phyloP scores from a whole-genome alignment of 2,113 vertebrate species.

The Oxyruncus cristatus region DNA sequence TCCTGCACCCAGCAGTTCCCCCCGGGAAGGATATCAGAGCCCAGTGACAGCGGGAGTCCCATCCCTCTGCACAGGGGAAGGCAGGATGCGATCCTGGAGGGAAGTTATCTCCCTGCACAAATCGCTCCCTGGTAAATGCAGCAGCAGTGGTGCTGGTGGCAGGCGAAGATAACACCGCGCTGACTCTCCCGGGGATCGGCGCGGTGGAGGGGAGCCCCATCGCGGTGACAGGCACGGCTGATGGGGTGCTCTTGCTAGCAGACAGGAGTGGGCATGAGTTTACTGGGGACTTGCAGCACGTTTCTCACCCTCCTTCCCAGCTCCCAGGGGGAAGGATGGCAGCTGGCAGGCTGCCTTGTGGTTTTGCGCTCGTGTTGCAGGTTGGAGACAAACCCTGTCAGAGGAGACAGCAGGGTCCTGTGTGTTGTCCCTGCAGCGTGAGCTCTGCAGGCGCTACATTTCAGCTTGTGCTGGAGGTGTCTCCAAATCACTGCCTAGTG shows the following conservation, averaged over 20 bases:
- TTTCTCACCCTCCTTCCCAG: background rate
- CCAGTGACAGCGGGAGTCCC: fast-evolving
- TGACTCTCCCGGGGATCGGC: background rate
- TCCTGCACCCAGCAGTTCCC: background rate
- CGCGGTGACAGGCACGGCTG: fast-evolving
- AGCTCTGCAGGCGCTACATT: background rate
- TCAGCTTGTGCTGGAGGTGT: background rate
- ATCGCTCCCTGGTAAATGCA: fast-evolving
- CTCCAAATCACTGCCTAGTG: background rate
- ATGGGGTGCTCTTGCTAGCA: background rate
- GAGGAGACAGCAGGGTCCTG: background rate
- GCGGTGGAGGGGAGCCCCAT: fast-evolving
- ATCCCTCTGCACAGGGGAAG: background rate
- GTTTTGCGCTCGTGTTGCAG: background rate
- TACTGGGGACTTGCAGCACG: background rate
- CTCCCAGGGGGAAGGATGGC: background rate
- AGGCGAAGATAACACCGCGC: fast-evolving
- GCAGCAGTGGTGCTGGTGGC: fast-evolving
- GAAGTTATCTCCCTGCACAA: background rate
- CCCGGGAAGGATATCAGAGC: fast-evolving
- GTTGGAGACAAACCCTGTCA: background rate
- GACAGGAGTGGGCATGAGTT: background rate
- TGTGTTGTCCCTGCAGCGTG: background rate
- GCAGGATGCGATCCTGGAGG: background rate
- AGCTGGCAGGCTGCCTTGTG: background rate